Evolutionary conservation across 2,888 invertebrate genomes (phyloP).

Genomic region (Xestia xanthographa): DNA sequence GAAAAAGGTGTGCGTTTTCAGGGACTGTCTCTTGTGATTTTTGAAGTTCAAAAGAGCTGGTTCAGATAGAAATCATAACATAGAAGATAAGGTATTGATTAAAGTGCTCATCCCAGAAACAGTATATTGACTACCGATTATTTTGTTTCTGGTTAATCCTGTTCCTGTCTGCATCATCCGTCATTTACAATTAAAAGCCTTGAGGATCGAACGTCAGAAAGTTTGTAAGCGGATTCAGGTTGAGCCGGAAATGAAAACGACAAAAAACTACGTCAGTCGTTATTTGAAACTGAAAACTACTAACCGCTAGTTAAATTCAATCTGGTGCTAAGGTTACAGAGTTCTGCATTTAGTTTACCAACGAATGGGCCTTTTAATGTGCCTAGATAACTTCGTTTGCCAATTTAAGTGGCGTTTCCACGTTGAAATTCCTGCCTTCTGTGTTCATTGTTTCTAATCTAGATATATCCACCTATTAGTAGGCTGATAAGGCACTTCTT

Average conservation of each 20-base stretch:
- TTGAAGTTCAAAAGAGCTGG: not conserved
- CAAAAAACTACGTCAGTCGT: not conserved
- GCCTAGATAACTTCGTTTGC: slow-evolving; percentile 28
- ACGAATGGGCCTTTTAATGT: slow-evolving; percentile 31
- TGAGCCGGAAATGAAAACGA: not conserved
- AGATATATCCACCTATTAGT: not conserved
- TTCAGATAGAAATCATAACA: no score
- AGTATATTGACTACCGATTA: not conserved
- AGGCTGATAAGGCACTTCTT: not conserved
- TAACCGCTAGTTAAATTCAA: slow-evolving; percentile 28
- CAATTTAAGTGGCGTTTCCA: slow-evolving; percentile 12
- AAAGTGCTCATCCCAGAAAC: not conserved
- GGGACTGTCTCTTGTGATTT: not conserved
- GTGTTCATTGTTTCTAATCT: slow-evolving; percentile 23
- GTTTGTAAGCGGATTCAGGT: not conserved
- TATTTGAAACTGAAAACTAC: slow-evolving; percentile 4
- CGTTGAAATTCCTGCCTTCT: slow-evolving; percentile 10
- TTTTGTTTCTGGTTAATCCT: not conserved
- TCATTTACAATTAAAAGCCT: not conserved
- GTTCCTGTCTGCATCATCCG: not conserved
- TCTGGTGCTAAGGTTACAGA: slow-evolving; percentile 18
- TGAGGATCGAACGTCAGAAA: not conserved
- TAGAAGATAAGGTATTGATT: no score
- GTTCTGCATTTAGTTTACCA: slow-evolving; percentile 17
- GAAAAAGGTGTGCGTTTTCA: not conserved